Evolutionary conservation across 92 coral and sea anemone genomes (phyloP).

Genomic region (Parazoanthus swiftii): DNA sequence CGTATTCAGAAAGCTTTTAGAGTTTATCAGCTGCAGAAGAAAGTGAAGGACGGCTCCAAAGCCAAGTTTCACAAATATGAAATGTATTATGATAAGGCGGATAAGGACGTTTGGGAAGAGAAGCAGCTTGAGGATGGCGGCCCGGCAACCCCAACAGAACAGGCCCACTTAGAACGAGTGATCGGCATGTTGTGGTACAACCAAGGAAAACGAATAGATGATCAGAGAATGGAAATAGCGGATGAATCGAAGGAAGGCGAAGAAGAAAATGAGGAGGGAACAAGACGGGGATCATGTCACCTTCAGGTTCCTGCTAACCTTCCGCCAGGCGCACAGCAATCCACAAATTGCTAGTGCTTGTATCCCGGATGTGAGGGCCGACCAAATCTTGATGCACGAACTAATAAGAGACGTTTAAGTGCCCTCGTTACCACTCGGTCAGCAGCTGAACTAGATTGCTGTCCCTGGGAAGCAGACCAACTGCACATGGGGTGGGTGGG

Average conservation of each 20-base stretch:
- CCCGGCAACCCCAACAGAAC: conserved; percentile 41
- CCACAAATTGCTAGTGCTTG: conserved; percentile 35
- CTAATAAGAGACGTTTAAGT: conserved; percentile 30
- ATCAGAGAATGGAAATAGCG: conserved; percentile 49
- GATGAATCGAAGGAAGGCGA: conserved; percentile 45
- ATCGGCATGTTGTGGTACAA: conserved; percentile 89
- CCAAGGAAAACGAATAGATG: conserved; percentile 67
- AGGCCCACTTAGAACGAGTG: conserved; percentile 64
- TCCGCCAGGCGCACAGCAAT: conserved; percentile 32
- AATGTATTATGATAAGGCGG: conserved; percentile 59
- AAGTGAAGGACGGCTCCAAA: conserved; percentile 56
- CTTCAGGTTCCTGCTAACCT: conserved; percentile 27
- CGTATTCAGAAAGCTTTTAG: conserved; percentile 86
- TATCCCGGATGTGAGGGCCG: conserved; percentile 2
- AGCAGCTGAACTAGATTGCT: conserved; percentile 18
- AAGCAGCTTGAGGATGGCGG: conserved; percentile 65
- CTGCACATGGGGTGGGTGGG: conserved; percentile 16
- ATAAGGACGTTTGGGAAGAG: conserved; percentile 79
- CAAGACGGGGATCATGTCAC: conserved; percentile 41
- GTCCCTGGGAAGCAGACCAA: conserved; percentile 9
- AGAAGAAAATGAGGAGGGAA: conserved; percentile 45
- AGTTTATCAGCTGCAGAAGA: conserved; percentile 62
- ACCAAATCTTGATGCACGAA: conserved; percentile 28
- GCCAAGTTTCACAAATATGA: conserved; percentile 79
- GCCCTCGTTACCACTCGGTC: conserved; percentile 21